A percentile compares a stretch with the other conserved stretches of the same genome.
Conservation (phyloP, 2,113 vertebrate species). For the Murina feae region DNA sequence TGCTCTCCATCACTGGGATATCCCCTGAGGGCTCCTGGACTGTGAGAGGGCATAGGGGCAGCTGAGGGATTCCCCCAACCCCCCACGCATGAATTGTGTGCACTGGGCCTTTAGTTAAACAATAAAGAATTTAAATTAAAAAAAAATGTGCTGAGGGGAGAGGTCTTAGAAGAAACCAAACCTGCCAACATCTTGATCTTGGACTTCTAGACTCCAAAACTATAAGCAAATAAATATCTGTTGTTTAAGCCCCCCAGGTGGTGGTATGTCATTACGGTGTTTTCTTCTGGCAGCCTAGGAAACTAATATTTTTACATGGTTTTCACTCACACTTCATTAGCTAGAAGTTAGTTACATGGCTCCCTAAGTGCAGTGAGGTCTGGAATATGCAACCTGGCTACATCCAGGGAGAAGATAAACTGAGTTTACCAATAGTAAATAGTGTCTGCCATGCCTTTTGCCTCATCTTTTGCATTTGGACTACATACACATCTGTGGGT, state of each 20-base stretch:
- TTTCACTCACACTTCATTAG: slow-evolving; percentile 24
- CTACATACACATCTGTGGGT: not conserved
- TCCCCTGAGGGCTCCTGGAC: too few species aligned
- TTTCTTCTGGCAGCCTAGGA: not conserved
- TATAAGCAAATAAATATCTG: not conserved
- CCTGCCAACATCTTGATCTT: not conserved
- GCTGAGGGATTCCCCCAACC: too few species aligned
- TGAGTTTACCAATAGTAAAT: not conserved
- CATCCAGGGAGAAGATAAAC: not conserved
- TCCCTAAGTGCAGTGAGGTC: not conserved
- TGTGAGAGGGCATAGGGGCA: too few species aligned
- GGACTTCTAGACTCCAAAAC: not conserved
- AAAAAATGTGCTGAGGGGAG: not conserved
- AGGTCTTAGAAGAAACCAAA: not conserved
- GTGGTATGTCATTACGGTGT: not conserved
- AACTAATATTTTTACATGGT: not conserved
- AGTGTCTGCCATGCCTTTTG: not conserved
- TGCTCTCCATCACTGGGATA: too few species aligned
- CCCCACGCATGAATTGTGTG: too few species aligned
- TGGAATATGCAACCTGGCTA: not conserved
- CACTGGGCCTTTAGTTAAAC: too few species aligned
- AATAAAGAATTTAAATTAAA: too few species aligned
- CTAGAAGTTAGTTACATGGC: not conserved
- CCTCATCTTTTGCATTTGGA: not conserved
- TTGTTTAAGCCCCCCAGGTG: not conserved